Evolutionary conservation across 2,888 invertebrate genomes (phyloP), one percentile per base, ranked within the genome.

Genomic region (Tiliacea citrago): DNA sequence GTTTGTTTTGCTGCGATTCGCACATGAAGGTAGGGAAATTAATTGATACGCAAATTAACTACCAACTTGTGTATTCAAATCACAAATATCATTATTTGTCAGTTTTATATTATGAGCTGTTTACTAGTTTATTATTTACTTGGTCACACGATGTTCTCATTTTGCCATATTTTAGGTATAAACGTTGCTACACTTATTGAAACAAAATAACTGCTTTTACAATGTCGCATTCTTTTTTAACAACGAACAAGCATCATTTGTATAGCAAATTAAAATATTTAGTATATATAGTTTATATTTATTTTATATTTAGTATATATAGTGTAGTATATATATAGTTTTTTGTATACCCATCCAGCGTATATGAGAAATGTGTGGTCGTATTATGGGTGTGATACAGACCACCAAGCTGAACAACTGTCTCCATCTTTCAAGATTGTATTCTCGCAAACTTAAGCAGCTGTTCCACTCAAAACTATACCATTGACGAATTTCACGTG

Each of bases 201-300:
- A 72, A 51, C 35, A 51, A 65, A 51, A n/a, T 35, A 35, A 53
- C 16, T 6, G 10, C 42, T 42, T 76, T 42, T n/a, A 74, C 49
- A 63, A 51, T 60, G 29, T 39, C 7, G 1, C 13, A 57, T 63
- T 63, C 2, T 35, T 45, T 2, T 51, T 12, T 10, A 24, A 39
- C 24, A 35, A 42, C 9, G 9, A 29, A 21, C 16, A 21, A 35
- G 12, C 3, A 39, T 73, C 6, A 39, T 70, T 42, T 60, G 12
- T 45, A 10, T 69, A 49, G 13, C 10, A 65, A 71, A 6, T 45
- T 21, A 6, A 73, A 51, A 29, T 58, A n/a, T n/a, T n/a, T n/a
- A n/a, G n/a, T n/a, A n/a, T n/a, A n/a, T n/a, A n/a, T n/a, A n/a
- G n/a, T n/a, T n/a, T n/a, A n/a, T n/a, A n/a, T n/a, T n/a, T n/a